Percentiles rank a stretch among this genome's conserved stretches.
Conservation (phyloP, 2,113 vertebrate genomes). For the Myotis davidii region DNA sequence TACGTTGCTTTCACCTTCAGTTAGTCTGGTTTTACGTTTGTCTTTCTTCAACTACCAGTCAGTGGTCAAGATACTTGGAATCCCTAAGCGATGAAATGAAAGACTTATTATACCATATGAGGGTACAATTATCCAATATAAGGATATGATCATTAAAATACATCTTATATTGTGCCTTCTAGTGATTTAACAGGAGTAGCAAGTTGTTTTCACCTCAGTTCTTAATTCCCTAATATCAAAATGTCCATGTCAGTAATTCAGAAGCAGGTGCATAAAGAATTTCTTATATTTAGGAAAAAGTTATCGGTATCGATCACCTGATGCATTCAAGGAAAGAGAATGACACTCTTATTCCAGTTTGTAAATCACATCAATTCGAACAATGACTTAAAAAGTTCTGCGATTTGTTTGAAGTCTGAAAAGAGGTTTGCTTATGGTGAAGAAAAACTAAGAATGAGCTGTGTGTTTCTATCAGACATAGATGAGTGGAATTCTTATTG, state of each 20-base stretch:
- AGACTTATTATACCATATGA: neutral
- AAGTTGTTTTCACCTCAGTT: conserved; percentile 22
- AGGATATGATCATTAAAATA: neutral
- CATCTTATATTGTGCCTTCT: neutral
- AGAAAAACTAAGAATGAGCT: conserved; percentile 9
- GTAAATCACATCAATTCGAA: conserved; percentile 29
- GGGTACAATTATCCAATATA: neutral
- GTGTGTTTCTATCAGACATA: neutral
- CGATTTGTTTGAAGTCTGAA: conserved; percentile 9
- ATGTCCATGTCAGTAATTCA: neutral
- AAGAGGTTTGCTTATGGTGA: conserved; percentile 32
- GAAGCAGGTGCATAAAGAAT: neutral
- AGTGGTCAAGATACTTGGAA: neutral
- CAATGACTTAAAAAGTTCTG: conserved; percentile 28
- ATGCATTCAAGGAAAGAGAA: neutral
- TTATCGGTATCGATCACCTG: neutral
- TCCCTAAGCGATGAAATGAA: neutral
- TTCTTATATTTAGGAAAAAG: conserved; percentile 20
- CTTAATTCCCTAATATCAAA: conserved; percentile 37
- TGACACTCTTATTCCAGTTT: conserved; percentile 30
- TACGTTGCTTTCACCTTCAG: conserved; percentile 28
- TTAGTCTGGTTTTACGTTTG: neutral
- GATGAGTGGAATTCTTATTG: neutral
- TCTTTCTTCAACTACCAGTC: conserved; percentile 20
- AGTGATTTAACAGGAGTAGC: neutral